Base-by-base conservation (phyloP, 2,797 vertebrate species). In the Coluber constrictor region DNA sequence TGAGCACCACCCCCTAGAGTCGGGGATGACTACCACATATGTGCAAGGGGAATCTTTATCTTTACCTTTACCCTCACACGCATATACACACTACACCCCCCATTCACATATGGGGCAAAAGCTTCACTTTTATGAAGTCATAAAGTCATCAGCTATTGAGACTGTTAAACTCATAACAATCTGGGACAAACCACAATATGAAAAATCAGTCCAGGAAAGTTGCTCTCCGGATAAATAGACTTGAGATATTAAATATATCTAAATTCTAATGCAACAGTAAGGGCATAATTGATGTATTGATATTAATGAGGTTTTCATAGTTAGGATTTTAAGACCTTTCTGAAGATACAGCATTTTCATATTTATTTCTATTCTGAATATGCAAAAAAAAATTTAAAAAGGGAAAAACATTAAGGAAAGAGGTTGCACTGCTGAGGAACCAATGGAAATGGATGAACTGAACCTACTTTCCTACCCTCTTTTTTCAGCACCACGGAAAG, bases 401-500 rank as follows among this genome's bases (percentile, higher is more conserved):
- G 23, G 5, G 5, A 12, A 25, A n/a, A 37, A 37, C 5, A 47
- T 61, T 10, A 66, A 51, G 47, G 43, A 8, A 54, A 66, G 27
- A 51, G 27, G 27, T 8, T 15, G 51, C 1, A 15, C 61, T 55
- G 54, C 20, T 63, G 57, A 55, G 57, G 11, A 70, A 32, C 11
- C 10, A 66, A 29, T 15, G 87, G 87, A 59, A 59, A 25, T 59
- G 18, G 5, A 2, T 7, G 57, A 66, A 37, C 32, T 55, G 88
- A 20, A 43, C 25, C n/a, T 61, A 70, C 16, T 87, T 47, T n/a
- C 83, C 61, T 0, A 32, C 1, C 23, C 13, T 4, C 43, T 8
- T 43, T 57, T 7, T 93, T 89, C 90, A 93, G 92, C 57, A 91
- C 90, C 25, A 63, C 6, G 90, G 92, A 91, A 13, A 91, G 86